Percentiles rank a stretch among this genome's conserved stretches.
Evolutionary conservation across 2,797 vertebrate genomes (phyloP).

Genomic region (Orientallactaga sibirica): DNA sequence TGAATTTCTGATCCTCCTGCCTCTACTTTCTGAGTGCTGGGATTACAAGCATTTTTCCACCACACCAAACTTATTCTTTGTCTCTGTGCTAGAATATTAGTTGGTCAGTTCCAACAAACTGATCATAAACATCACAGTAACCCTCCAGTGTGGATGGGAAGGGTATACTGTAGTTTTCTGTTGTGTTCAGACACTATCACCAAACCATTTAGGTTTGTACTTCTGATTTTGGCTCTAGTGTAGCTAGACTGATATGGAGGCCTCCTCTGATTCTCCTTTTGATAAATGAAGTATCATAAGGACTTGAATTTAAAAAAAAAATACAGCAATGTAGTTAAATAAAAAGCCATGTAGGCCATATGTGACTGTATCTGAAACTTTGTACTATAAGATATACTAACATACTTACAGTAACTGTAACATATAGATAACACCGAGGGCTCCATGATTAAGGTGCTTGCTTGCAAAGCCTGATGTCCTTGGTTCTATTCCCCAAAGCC

Average conservation of each 20-base stretch:
- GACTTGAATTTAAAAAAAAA: not conserved
- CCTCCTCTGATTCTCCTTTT: not conserved
- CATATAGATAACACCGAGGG: no score
- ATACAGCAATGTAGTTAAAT: not conserved
- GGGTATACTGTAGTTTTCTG: not conserved
- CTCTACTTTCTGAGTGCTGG: not conserved
- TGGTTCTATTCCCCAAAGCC: no score
- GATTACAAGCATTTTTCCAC: not conserved
- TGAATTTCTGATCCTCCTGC: not conserved
- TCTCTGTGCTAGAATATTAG: not conserved
- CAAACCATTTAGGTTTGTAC: not conserved
- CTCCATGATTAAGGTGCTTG: no score
- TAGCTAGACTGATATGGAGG: not conserved
- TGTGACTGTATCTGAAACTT: not conserved
- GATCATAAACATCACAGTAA: not conserved
- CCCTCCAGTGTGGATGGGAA: not conserved
- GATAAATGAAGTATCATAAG: not conserved
- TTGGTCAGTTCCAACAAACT: slow-evolving; percentile 1
- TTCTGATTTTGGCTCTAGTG: not conserved
- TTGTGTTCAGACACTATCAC: not conserved
- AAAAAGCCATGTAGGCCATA: not conserved
- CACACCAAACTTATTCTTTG: not conserved
- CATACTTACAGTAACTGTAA: not conserved
- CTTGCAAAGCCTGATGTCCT: no score
- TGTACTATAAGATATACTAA: slow-evolving; percentile 13